Percentiles rank a stretch among this genome's conserved stretches.
phyloP scores from a whole-genome alignment of 2,888 invertebrate species.

The Zhuqinia jingwanae region DNA sequence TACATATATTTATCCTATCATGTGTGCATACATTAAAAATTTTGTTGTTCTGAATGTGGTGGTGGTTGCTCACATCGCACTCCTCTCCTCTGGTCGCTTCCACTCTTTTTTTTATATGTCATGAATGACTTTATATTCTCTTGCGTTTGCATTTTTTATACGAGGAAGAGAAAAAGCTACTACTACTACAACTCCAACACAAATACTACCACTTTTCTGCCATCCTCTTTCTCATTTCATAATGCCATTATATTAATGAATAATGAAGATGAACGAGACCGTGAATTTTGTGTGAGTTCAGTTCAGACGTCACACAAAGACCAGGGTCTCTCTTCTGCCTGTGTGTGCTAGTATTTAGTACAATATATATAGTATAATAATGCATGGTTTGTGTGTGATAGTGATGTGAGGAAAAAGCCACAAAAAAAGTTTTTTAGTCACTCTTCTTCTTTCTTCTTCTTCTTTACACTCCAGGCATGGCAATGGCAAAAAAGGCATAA shows the following conservation, averaged over 20 bases:
- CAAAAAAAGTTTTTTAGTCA: too few relatives aligned
- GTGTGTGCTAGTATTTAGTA: too few relatives aligned
- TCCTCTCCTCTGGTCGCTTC: too few relatives aligned
- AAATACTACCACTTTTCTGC: not conserved
- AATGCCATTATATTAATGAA: slow-evolving; percentile 65
- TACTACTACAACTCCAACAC: slow-evolving; percentile 4
- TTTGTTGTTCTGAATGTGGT: slow-evolving; percentile 21
- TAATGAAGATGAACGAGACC: slow-evolving; percentile 71
- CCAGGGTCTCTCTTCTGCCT: not conserved
- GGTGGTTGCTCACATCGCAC: not conserved
- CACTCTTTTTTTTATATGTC: too few relatives aligned
- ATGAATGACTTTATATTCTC: too few relatives aligned
- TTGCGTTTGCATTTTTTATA: too few relatives aligned
- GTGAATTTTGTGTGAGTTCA: slow-evolving; percentile 51
- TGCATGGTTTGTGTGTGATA: too few relatives aligned
- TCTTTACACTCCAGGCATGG: too few relatives aligned
- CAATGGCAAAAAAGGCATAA: too few relatives aligned
- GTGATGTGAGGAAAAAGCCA: too few relatives aligned
- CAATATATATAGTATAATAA: too few relatives aligned
- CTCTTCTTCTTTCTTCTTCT: too few relatives aligned
- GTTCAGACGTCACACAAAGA: slow-evolving; percentile 53
- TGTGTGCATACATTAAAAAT: slow-evolving; percentile 47
- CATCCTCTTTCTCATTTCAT: slow-evolving; percentile 14
- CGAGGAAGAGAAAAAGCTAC: not conserved
- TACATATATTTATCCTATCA: slow-evolving; percentile 1